Evolutionary conservation across 2,888 invertebrate genomes (phyloP).

Genomic region (Dorcus hopei): DNA sequence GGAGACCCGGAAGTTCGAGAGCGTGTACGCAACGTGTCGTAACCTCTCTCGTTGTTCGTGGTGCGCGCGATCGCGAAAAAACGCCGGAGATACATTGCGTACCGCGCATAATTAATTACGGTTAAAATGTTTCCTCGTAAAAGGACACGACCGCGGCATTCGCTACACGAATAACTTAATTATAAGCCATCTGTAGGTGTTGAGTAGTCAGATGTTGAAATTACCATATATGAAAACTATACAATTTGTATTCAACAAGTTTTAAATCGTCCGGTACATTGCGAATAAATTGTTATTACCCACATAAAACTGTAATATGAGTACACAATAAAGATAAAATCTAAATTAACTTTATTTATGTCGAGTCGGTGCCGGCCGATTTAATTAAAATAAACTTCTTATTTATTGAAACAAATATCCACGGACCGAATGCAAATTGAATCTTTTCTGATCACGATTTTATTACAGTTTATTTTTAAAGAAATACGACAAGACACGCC

Average conservation of each 20-base stretch:
- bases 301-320: slow-evolving; percentile 14
- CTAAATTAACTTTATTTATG: slow-evolving; percentile 16
- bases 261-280: slow-evolving; percentile 16
- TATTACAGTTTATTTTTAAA: too few relatives aligned
- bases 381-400: background rate
- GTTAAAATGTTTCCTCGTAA: slow-evolving; percentile 1
- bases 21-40: background rate
- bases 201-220: slow-evolving; percentile 11
- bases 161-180: slow-evolving; percentile 17
- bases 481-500: too few relatives aligned
- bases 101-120: slow-evolving; percentile 3
- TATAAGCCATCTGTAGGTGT: slow-evolving; percentile 20
- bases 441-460: too few relatives aligned
- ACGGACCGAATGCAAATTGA: too few relatives aligned
- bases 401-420: background rate
- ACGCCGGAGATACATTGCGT: slow-evolving; percentile 3
- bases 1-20: slow-evolving; percentile 15
- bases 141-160: background rate
- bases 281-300: slow-evolving; percentile 18
- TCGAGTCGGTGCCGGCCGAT: background rate
- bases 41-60: too few relatives aligned
- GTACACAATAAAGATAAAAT: slow-evolving; percentile 11
- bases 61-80: background rate
- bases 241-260: slow-evolving; percentile 20
- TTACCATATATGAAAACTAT: slow-evolving; percentile 17